These are phyloP conservation scores for Philhelius pedissequus DNA, from an alignment of 2,888 invertebrate species.

Conservation along the genomic window DNA sequence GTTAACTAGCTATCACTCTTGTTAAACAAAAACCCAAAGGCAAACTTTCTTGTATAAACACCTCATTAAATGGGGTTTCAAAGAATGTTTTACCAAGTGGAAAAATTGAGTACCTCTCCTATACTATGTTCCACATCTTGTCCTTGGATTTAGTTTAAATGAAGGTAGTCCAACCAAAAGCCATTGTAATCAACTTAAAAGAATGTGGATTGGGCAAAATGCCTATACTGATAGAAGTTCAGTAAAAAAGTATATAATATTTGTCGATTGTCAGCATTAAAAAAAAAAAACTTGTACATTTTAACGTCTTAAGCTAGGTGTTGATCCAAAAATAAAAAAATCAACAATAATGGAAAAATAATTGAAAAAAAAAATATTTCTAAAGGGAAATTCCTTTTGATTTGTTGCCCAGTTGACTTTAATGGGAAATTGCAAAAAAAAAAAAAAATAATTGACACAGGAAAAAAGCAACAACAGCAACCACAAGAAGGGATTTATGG, in stretches of 20 bases:
- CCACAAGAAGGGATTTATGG: not conserved
- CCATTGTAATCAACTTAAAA: not conserved
- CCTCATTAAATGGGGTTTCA: constrained; percentile 24
- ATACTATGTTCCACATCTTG: not conserved
- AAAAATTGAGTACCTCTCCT: constrained; percentile 14
- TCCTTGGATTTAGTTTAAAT: not conserved
- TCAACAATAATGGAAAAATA: not conserved
- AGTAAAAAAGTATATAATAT: not conserved
- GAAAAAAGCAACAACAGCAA: not conserved
- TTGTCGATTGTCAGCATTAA: not conserved
- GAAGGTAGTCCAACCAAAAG: not conserved
- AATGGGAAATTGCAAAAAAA: not conserved
- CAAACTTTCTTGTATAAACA: constrained; percentile 24
- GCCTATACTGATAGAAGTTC: not conserved
- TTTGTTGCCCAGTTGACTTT: constrained; percentile 10
- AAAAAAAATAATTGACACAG: not conserved
- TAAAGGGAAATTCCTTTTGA: not conserved
- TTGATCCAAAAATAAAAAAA: not conserved
- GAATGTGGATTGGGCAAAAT: too few relatives aligned
- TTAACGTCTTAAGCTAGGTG: not conserved
- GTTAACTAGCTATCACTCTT: not conserved
- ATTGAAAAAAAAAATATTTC: constrained; percentile 11
- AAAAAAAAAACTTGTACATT: not conserved
- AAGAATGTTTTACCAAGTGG: constrained; percentile 16
- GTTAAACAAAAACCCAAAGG: not conserved